A percentile compares a stretch with the other conserved stretches of the same genome.
Evolutionary conservation across 2,113 vertebrate genomes (phyloP).

Genomic region (Ochotona curzoniae): DNA sequence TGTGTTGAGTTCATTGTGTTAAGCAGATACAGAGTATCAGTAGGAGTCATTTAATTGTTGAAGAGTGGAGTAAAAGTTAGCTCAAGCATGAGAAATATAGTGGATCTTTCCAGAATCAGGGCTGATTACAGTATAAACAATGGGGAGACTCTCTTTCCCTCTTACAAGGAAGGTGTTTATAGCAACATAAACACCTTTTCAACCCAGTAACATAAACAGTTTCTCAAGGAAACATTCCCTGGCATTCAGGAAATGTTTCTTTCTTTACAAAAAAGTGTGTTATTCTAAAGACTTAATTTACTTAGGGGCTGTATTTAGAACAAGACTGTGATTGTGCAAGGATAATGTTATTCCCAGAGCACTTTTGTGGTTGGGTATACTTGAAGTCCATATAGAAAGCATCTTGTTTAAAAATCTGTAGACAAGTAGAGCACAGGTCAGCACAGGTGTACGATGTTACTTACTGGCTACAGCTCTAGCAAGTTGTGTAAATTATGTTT

Average conservation of each 20-base stretch:
- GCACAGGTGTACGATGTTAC: slow-evolving; percentile 45
- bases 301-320: slow-evolving; percentile 73
- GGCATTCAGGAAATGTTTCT: slow-evolving; percentile 78
- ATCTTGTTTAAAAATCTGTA: slow-evolving; percentile 66
- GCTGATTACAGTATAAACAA: slow-evolving; percentile 76
- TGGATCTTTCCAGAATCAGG: slow-evolving; percentile 53
- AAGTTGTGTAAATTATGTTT: slow-evolving; percentile 46
- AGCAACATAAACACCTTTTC: slow-evolving; percentile 80
- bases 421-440: not conserved
- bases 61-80: slow-evolving; percentile 10
- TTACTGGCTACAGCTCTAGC: not conserved
- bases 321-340: slow-evolving; percentile 70
- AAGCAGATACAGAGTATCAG: slow-evolving; percentile 13
- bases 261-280: slow-evolving; percentile 77
- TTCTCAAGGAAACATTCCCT: slow-evolving; percentile 79
- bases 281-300: slow-evolving; percentile 79
- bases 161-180: slow-evolving; percentile 77
- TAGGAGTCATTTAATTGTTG: slow-evolving; percentile 30
- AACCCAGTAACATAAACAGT: slow-evolving; percentile 78
- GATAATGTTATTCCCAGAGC: slow-evolving; percentile 68
- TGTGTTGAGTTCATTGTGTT: not conserved
- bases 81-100: slow-evolving; percentile 28
- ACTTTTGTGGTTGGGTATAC: slow-evolving; percentile 31
- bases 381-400: slow-evolving; percentile 52
- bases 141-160: slow-evolving; percentile 44